These are phyloP conservation scores for Mus spretus DNA, from an alignment of 2,797 vertebrate species.

Conservation along the genomic window DNA sequence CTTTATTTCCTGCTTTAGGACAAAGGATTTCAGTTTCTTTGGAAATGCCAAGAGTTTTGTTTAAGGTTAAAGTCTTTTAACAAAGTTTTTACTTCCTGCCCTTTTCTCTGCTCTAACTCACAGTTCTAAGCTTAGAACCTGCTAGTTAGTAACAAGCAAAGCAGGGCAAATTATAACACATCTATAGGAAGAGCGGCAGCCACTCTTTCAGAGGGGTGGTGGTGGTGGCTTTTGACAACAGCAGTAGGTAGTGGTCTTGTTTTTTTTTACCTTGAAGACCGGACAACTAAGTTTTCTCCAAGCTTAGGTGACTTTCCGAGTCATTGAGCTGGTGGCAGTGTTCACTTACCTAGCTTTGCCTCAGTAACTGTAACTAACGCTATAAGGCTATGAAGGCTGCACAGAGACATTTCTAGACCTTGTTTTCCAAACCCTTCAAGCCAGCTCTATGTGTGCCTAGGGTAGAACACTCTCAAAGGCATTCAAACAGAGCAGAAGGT, in stretches of 20 bases:
- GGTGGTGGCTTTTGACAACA: not conserved
- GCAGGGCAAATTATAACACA: not conserved
- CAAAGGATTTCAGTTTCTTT: conserved; percentile 33
- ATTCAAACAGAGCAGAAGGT: not conserved
- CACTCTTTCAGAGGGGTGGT: not conserved
- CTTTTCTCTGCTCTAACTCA: not conserved
- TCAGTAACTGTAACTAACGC: not conserved
- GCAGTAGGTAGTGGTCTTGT: not conserved
- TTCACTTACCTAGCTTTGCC: not conserved
- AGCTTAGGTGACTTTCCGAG: not conserved
- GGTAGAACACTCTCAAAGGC: not conserved
- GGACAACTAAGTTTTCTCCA: not conserved
- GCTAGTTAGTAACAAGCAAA: not conserved
- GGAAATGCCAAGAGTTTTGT: not conserved
- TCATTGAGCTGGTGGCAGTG: not conserved
- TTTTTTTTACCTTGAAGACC: conserved; percentile 44
- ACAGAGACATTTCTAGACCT: not conserved
- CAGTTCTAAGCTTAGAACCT: not conserved
- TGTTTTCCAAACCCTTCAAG: conserved; percentile 13
- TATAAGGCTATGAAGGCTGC: not conserved
- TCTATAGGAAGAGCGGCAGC: not conserved
- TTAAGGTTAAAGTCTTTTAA: not conserved
- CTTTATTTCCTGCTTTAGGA: not conserved
- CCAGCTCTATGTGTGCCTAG: not conserved
- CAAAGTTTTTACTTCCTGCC: conserved; percentile 32